Evolutionary conservation across 1,140 invertebrate genomes (phyloP), one percentile per base, ranked within the genome.

Genomic region (Drosophila setifemur): DNA sequence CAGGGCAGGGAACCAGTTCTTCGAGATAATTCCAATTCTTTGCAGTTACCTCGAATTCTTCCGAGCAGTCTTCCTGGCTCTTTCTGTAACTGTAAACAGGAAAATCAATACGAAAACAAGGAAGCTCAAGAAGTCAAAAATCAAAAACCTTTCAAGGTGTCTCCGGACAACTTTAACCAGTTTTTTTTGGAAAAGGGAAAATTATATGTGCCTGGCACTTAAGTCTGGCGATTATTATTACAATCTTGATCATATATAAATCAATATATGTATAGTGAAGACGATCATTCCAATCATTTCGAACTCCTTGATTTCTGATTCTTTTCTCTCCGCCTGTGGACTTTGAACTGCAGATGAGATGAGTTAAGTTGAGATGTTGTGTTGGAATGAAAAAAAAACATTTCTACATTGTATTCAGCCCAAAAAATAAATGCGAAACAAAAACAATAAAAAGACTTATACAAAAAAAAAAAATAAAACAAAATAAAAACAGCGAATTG

Each of bases 401-500:
- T 21, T 43, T 58, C 58, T 61, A 33, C 28, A 54, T 58, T 54
- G 18, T 16, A 23, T 25, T 12, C 33, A 23, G 14, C 18, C 43
- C 18, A 33, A 16, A 39, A 39, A 23, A 26, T 14, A 37, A 39
- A n/a, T n/a, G n/a, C n/a, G n/a, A 40, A 40, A 35, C 12, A 28
- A 19, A 25, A 28, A 49, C 18, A 33, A 23, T 29, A 40, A 25
- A 60, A 9, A 19, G 40, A 2, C 60, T 19, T 48, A 48, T 63
- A 64, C 52, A 74, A 35, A 60, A 70, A 60, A 33, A 0, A 11
- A 45, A 64, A 58, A 74, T 42, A 60, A 70, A 60, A 33, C 1
- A 11, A 45, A 49, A 60, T 55, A 57, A 26, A 47, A n/a, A 55
- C 19, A 14, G 66, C 73, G 73, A 77, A 77, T 66, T 43, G 55